Conservation (phyloP, 2,888 invertebrate species). For the Hipparchia sbordonii region DNA sequence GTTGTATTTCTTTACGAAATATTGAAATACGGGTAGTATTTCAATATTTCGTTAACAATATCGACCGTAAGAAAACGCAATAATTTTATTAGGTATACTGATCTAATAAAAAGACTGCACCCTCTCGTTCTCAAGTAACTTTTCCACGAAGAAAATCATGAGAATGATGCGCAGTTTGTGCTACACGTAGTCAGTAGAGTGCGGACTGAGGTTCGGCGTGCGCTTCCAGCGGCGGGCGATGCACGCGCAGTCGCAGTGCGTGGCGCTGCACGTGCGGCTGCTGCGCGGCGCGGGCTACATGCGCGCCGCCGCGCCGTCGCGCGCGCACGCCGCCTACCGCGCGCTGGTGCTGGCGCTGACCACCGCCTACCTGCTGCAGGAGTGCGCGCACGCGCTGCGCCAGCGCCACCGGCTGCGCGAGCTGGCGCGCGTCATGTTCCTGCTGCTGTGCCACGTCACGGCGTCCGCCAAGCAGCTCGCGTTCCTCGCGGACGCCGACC, state of each 20-base stretch:
- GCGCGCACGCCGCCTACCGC: conserved; percentile 48
- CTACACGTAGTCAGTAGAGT: too few relatives aligned
- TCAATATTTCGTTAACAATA: too few relatives aligned
- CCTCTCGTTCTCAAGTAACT: too few relatives aligned
- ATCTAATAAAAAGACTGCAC: too few relatives aligned
- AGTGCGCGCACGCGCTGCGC: conserved; percentile 59
- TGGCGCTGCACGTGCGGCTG: conserved; percentile 31
- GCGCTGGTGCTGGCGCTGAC: conserved; percentile 49
- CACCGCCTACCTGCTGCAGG: conserved; percentile 54
- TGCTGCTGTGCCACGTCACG: conserved; percentile 72
- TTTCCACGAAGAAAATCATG: too few relatives aligned
- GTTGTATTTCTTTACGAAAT: too few relatives aligned
- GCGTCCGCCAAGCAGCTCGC: conserved; percentile 68
- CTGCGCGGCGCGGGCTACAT: conserved; percentile 36
- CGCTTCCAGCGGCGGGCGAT: background rate
- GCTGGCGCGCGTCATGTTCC: conserved; percentile 70
- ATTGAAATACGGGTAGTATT: too few relatives aligned
- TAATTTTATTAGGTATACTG: too few relatives aligned
- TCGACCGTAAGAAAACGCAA: too few relatives aligned
- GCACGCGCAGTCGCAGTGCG: conserved; percentile 14
- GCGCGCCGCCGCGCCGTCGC: conserved; percentile 34
- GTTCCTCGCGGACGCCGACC: conserved; percentile 52
- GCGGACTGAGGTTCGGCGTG: too few relatives aligned
- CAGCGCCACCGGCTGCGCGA: conserved; percentile 63
- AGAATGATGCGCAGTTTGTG: too few relatives aligned